Evolutionary conservation across 2,113 vertebrate species (phyloP).

Genomic region (Ammodytes dubius): DNA sequence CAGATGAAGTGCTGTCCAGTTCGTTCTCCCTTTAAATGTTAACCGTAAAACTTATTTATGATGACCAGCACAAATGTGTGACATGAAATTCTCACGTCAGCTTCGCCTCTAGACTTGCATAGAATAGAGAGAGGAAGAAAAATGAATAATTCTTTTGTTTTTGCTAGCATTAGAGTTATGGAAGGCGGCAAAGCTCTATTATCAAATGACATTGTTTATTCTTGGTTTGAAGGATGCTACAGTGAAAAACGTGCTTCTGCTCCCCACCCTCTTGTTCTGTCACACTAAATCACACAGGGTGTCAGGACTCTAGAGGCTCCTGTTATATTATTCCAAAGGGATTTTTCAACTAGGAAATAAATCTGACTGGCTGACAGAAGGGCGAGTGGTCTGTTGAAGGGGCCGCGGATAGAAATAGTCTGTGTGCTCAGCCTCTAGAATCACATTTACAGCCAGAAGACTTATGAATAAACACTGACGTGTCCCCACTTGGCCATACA

Average conservation of each 20-base stretch:
- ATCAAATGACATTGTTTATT: slow-evolving; percentile 6
- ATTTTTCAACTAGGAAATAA: slow-evolving; percentile 28
- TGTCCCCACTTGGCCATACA: not conserved
- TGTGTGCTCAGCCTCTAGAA: not conserved
- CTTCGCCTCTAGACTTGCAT: not conserved
- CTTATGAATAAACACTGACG: not conserved
- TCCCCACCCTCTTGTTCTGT: slow-evolving; percentile 34
- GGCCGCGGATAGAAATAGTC: slow-evolving; percentile 50
- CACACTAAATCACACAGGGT: slow-evolving; percentile 49
- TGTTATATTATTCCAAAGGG: slow-evolving; percentile 55
- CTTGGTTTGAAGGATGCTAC: not conserved
- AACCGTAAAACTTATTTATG: too few species aligned
- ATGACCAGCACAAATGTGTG: not conserved
- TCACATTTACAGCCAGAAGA: not conserved
- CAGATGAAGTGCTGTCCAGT: not conserved
- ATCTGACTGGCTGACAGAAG: slow-evolving; percentile 51
- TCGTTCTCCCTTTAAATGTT: too few species aligned
- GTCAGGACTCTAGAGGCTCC: slow-evolving; percentile 22
- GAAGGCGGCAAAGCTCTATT: not conserved
- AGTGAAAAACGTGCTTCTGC: slow-evolving; percentile 3
- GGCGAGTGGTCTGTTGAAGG: slow-evolving; percentile 30
- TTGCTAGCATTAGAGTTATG: not conserved
- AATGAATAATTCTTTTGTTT: not conserved
- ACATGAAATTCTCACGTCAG: not conserved
- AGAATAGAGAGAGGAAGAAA: not conserved